Evolutionary conservation across 2,888 invertebrate genomes (phyloP), one percentile per base, ranked within the genome.

Genomic region (Perithous albicinctus): DNA sequence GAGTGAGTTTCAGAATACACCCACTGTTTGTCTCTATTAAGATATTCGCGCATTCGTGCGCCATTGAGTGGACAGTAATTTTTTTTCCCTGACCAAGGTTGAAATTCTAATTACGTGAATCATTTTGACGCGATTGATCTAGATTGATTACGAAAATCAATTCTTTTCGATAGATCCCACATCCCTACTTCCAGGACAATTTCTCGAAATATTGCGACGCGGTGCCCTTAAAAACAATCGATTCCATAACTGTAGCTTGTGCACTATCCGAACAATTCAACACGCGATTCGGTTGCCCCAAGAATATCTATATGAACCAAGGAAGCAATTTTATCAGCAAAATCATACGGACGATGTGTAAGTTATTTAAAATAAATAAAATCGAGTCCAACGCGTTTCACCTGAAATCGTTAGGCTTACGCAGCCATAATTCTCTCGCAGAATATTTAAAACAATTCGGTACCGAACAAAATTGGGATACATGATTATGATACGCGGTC

Each of bases 271-370:
- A n/a, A n/a, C n/a, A n/a, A n/a, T n/a, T n/a, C n/a, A n/a, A n/a
- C n/a, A n/a, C n/a, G n/a, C n/a, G n/a, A n/a, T n/a, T n/a, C n/a
- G 83, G 83, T 6, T 77, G 74, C 20, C 83, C 83, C 0, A 23
- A 10, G 20, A 35, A 7, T 5, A 54, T 82, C 3, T 61, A 66
- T 6, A 82, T 77, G 1, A 79, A 83, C 35, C 80, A 83, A 48
- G 84, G 84, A 5, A 73, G 70, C 29, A 73, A 73, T 46, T 78
- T 84, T 6, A 66, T 54, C 1, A 81, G 84, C 32, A 23, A 67
- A n/a, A 59, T 84, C 4, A 82, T 82, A 18, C 51, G 56, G 20
- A 66, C 15, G 6, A 8, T 54, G n/a, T n/a, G n/a, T n/a, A n/a
- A n/a, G n/a, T n/a, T n/a, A n/a, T n/a, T n/a, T n/a, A n/a, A n/a